Percentiles rank a stretch among this genome's conserved stretches.
phyloP scores from a whole-genome alignment of 2,113 vertebrate genomes.

The Alligator sinensis region DNA sequence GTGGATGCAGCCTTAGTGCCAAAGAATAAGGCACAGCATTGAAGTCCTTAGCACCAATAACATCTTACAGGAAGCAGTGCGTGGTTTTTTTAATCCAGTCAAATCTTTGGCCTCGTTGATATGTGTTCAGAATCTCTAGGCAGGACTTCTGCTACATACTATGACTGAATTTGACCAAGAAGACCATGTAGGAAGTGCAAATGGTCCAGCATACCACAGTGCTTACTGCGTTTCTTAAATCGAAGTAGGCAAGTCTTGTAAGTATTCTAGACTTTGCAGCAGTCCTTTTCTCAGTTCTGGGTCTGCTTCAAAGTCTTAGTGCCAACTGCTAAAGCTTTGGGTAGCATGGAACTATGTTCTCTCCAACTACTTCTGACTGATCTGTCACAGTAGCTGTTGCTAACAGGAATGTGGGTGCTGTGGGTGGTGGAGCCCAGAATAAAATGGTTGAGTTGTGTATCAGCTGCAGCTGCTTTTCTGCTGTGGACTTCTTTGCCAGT shows the following conservation, averaged over 20 bases:
- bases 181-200: not conserved
- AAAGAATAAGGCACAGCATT: too few species aligned
- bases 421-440: too few species aligned
- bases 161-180: not conserved
- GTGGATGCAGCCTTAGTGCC: too few species aligned
- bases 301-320: not conserved
- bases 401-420: too few species aligned
- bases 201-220: not conserved
- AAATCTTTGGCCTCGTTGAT: accelerated
- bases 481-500: too few species aligned
- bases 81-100: not conserved
- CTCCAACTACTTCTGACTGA: not conserved
- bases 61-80: not conserved
- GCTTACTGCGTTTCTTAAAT: not conserved
- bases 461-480: too few species aligned
- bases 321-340: not conserved
- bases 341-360: not conserved
- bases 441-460: too few species aligned
- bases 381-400: too few species aligned
- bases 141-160: not conserved
- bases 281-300: not conserved
- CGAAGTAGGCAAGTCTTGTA: not conserved
- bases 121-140: not conserved
- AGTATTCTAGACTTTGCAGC: not conserved
- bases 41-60: too few species aligned